Evolutionary conservation across 2,888 invertebrate genomes (phyloP).

Genomic region (Nymphalis c-album): DNA sequence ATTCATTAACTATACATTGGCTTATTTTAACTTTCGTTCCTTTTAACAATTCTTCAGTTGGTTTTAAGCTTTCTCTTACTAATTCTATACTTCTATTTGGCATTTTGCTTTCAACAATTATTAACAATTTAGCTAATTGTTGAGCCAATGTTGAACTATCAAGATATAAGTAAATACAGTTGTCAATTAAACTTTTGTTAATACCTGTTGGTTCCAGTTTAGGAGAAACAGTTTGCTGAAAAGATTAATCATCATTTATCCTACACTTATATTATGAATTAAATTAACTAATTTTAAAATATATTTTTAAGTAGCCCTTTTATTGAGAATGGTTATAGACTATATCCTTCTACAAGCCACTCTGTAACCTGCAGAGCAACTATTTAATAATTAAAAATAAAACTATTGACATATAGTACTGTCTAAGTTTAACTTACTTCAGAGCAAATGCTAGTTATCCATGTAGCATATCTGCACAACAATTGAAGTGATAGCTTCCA

Average conservation of each 20-base stretch:
- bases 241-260: neutral
- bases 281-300: no score
- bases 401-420: neutral
- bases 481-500: constrained; percentile 94
- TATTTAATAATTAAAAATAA: constrained; percentile 6
- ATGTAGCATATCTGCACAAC: constrained; percentile 88
- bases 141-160: constrained; percentile 59
- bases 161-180: constrained; percentile 66
- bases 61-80: constrained; percentile 55
- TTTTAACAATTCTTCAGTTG: constrained; percentile 55
- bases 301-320: no score
- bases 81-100: constrained; percentile 52
- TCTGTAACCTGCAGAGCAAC: neutral
- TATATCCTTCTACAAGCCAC: no score
- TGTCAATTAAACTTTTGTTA: constrained; percentile 63
- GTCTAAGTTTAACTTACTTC: constrained; percentile 54
- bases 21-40: constrained; percentile 58
- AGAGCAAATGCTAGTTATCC: constrained; percentile 79
- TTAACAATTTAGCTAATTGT: constrained; percentile 58
- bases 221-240: constrained; percentile 56
- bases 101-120: constrained; percentile 56
- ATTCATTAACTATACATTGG: constrained; percentile 68
- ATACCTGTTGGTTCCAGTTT: constrained; percentile 58
- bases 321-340: no score
- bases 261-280: no score